Base-by-base conservation (phyloP, 2,797 vertebrate species). In the Alauda arvensis region DNA sequence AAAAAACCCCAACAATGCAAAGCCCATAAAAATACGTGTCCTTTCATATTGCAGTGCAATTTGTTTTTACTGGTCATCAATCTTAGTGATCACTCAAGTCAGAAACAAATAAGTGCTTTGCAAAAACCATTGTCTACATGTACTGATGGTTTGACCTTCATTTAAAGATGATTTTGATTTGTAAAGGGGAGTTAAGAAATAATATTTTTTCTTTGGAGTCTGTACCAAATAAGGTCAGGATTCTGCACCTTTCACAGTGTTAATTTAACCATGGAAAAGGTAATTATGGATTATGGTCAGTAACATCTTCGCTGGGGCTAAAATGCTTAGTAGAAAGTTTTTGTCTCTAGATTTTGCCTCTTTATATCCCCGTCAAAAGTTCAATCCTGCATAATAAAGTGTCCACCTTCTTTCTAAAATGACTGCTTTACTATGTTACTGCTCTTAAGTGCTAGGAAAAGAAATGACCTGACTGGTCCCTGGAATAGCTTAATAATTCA, bases 401-500 rank as follows among this genome's bases (percentile, higher is more conserved):
- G 25, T 88, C 31, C 20, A 55, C 43, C 10, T 37, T 59, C 52
- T n/a, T 83, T 85, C 51, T 62, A 31, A 65, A 77, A 69, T 48
- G 33, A 62, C 48, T 66, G 3, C 52, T 85, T 76, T 88, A 52
- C 26, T 51, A 7, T 60, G 55, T 51, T 65, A 75, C 4, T 72
- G 67, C 52, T 87, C 52, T 59, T 46, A 49, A 48, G 18, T 75
- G 37, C 72, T 83, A 66, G 40, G 33, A 66, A 77, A 88, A 83
- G 67, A 92, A 88, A 92, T 90, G 5, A 85, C 74, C 67, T 81
- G 63, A 28, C 56, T 90, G 51, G 42, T 87, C 60, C n/a, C 42
- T 87, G 60, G 39, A 91, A 88, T 66, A 76, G 82, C 52, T 83
- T 83, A 90, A 91, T 93, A 94, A 90, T 76, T 91, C 79, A 91